Evolutionary conservation across 2,888 invertebrate species (phyloP).

Genomic region (Leistus spinibarbis): DNA sequence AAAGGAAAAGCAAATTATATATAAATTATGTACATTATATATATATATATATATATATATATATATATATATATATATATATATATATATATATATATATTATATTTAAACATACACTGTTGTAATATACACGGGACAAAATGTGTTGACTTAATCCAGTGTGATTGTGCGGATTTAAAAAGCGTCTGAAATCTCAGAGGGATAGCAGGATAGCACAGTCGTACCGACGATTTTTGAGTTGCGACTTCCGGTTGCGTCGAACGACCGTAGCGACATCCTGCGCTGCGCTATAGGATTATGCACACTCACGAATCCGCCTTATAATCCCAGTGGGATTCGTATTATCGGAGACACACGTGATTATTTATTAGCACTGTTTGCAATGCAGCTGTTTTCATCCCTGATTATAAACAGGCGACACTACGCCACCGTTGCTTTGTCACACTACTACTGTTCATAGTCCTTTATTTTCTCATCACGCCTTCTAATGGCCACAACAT

Average conservation of each 20-base stretch:
- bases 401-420: conserved; percentile 23
- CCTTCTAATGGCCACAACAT: neutral
- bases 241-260: neutral
- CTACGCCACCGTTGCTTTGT: conserved; percentile 23
- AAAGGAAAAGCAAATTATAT: no score
- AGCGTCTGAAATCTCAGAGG: neutral
- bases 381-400: conserved; percentile 21
- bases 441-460: conserved; percentile 22
- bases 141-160: neutral
- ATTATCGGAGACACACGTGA: conserved; percentile 32
- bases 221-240: neutral
- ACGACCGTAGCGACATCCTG: conserved; percentile 25
- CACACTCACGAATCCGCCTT: conserved; percentile 26
- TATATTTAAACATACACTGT: no score
- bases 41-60: neutral
- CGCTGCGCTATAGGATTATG: conserved; percentile 28
- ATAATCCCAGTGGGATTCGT: conserved; percentile 31
- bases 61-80: no score
- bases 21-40: neutral
- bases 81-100: no score
- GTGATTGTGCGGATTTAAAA: neutral
- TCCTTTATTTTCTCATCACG: neutral
- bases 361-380: conserved; percentile 35
- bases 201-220: neutral
- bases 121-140: no score